Evolutionary conservation across 2,888 invertebrate species (phyloP), one percentile per base, ranked within the genome.

Genomic region (Tetranychus truncatus): DNA sequence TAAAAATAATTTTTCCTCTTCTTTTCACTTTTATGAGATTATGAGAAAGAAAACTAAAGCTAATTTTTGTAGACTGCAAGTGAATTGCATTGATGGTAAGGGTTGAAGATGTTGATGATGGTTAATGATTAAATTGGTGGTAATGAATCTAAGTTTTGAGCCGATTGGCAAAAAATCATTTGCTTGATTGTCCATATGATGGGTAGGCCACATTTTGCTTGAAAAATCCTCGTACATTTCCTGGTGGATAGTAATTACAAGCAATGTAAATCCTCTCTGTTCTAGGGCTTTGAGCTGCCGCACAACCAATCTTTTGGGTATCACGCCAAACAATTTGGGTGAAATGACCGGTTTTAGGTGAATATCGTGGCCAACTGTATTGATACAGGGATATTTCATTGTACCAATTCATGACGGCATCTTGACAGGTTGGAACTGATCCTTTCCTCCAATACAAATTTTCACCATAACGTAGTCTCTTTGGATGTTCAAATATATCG

Each of bases 261-360:
- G 69, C 74, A 45, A 74, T 74, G 34, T 74, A 74, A 45, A 74
- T 74, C 7, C 74, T n/a, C 6, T 66, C 67, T 3, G 34, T 74
- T 8, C 67, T 34, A 20, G 11, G n/a, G 34, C 44, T 44, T 24
- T 75, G 18, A n/a, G 72, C 66, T 9, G 72, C 34, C 7, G 76
- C 76, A 65, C 76, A 76, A 18, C 76, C 76, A 8, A 76, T 71
- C 6, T 44, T n/a, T 11, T 34, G 44, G 21, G 71, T 55, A 0
- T 21, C 65, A 9, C 34, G 45, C 74, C 76, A 76, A 7, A 76
- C 76, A 1, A 76, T 20, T 24, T 74, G 74, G 8, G 76, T 74
- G 45, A 76, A 76, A 66, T 76, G 76, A 7, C 76, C 76, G 7
- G 74, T 74, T 74, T 66, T 67, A 21, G 44, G 74, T 11, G 44